phyloP scores from a whole-genome alignment of 2,888 invertebrate species.

The Leistus spinibarbis region DNA sequence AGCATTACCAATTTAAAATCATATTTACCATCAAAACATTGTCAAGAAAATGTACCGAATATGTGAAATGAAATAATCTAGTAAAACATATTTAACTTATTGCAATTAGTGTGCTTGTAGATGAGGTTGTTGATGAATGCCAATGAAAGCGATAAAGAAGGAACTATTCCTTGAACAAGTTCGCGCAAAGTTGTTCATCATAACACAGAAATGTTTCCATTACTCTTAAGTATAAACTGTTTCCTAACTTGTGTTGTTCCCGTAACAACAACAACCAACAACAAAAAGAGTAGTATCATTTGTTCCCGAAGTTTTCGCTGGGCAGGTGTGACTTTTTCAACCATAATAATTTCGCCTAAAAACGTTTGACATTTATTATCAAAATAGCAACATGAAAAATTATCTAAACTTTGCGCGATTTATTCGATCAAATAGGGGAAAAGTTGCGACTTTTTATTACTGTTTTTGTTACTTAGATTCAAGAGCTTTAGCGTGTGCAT shows the following conservation, averaged over 20 bases:
- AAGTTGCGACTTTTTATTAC: neutral
- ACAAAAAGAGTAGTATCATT: conserved; percentile 26
- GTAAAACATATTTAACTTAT: too few relatives aligned
- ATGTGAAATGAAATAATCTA: too few relatives aligned
- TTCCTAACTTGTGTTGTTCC: neutral
- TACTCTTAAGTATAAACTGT: conserved; percentile 26
- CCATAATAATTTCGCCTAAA: neutral
- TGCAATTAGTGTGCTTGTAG: too few relatives aligned
- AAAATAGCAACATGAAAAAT: conserved; percentile 27
- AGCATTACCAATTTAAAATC: too few relatives aligned
- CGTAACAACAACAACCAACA: conserved; percentile 9
- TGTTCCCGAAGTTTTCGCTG: conserved; percentile 28
- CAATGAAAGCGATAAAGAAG: neutral
- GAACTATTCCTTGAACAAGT: neutral
- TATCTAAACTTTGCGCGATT: neutral
- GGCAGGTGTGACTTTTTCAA: conserved; percentile 29
- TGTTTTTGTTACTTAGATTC: neutral
- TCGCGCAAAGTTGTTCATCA: conserved; percentile 16
- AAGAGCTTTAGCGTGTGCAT: neutral
- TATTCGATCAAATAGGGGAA: neutral
- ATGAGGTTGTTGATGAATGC: neutral
- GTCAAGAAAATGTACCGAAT: too few relatives aligned
- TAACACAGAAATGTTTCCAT: conserved; percentile 33
- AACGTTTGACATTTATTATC: conserved; percentile 27
- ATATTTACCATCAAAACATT: too few relatives aligned